These are phyloP conservation scores for Schizopygopsis pylzovi DNA, from an alignment of 2,797 vertebrate species.

Conservation along the genomic window DNA sequence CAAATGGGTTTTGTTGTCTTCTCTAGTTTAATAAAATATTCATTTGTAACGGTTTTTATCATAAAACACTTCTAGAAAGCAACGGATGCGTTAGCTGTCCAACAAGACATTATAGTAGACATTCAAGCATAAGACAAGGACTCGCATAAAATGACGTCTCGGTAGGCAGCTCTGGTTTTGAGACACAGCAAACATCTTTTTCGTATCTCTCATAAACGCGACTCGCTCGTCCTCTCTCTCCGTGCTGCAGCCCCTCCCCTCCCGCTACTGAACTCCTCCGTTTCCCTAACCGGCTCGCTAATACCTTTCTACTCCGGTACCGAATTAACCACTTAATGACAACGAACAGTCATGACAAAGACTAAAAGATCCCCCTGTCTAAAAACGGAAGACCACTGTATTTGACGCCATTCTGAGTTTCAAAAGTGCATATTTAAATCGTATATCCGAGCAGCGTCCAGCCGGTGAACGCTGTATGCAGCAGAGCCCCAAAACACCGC, in stretches of 20 bases:
- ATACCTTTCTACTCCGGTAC: conserved; percentile 27
- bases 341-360: neutral
- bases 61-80: neutral
- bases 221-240: conserved; percentile 71
- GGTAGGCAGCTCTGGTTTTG: conserved; percentile 4
- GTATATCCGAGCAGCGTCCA: neutral
- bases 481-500: conserved; percentile 45
- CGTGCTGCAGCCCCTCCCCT: conserved; percentile 81
- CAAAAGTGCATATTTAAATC: neutral
- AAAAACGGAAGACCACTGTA: neutral
- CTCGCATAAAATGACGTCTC: neutral
- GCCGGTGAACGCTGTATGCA: conserved; percentile 27
- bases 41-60: neutral
- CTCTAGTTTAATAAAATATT: neutral
- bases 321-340: conserved; percentile 36
- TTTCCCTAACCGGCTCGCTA: conserved; percentile 34
- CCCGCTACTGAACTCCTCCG: conserved; percentile 61
- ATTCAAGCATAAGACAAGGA: neutral
- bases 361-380: neutral
- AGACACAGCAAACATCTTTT: conserved; percentile 13
- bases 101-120: neutral
- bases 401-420: neutral
- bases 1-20: neutral
- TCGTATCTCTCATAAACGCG: conserved; percentile 51
- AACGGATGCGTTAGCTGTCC: neutral